Evolutionary conservation across 2,797 vertebrate genomes (phyloP).

Genomic region (Artibeus jamaicensis): DNA sequence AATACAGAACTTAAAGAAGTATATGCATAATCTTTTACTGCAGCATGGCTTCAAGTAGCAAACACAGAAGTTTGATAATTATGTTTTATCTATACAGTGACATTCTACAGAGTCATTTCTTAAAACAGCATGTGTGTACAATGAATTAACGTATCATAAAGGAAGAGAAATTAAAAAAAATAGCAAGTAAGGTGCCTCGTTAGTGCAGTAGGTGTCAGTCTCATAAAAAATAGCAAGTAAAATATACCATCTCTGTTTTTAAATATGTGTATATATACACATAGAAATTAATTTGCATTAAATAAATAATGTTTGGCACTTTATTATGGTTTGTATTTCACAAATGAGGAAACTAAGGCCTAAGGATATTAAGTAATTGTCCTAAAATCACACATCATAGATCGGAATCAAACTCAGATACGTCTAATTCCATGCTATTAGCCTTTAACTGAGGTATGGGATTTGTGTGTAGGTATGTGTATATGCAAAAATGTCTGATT

Average conservation of each 20-base stretch:
- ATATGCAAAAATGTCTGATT: not conserved
- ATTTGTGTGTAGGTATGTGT: not conserved
- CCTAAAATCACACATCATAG: not conserved
- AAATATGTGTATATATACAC: not conserved
- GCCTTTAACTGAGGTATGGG: not conserved
- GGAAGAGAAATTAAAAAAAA: not conserved
- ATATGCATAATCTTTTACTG: not conserved
- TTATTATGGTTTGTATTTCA: not conserved
- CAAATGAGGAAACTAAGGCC: not conserved
- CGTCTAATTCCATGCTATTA: not conserved
- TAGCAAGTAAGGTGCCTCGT: not conserved
- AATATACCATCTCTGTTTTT: not conserved
- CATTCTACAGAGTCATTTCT: not conserved
- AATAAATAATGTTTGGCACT: not conserved
- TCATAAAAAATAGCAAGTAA: not conserved
- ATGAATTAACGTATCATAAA: not conserved
- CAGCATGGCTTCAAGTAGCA: not conserved
- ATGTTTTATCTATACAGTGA: not conserved
- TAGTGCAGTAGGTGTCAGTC: too few species aligned
- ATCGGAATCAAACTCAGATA: not conserved
- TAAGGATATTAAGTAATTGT: not conserved
- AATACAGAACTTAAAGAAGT: not conserved
- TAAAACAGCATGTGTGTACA: not conserved
- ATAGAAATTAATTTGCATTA: not conserved
- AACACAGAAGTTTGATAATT: not conserved